A percentile compares a stretch with the other conserved stretches of the same genome.
Evolutionary conservation across 2,113 vertebrate species (phyloP).

Genomic region (Dasypus novemcinctus): DNA sequence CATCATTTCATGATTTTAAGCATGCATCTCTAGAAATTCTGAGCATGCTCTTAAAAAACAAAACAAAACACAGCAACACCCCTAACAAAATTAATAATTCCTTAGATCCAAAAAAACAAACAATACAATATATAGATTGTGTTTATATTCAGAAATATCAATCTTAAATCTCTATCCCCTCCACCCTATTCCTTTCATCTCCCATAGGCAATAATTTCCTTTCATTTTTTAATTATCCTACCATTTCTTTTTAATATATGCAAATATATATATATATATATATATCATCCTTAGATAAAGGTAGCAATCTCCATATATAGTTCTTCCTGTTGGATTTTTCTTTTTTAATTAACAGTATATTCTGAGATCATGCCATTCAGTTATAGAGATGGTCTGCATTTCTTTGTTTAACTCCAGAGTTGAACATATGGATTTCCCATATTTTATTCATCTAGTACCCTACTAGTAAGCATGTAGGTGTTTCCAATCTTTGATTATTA

Average conservation of each 20-base stretch:
- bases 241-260: not conserved
- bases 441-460: not conserved
- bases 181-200: not conserved
- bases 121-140: not conserved
- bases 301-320: not conserved
- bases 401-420: not conserved
- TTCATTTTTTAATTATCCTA: not conserved
- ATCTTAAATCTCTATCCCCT: not conserved
- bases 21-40: not conserved
- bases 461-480: not conserved
- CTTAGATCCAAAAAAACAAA: not conserved
- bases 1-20: too few species aligned
- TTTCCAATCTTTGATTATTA: not conserved
- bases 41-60: not conserved
- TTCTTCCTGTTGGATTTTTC: not conserved
- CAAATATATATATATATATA: not conserved
- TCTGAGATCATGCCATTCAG: not conserved
- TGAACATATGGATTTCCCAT: not conserved
- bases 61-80: not conserved
- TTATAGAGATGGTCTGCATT: not conserved
- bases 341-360: not conserved
- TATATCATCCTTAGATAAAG: not conserved
- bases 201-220: not conserved
- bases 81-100: too few species aligned
- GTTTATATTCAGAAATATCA: not conserved